Evolutionary conservation across 2,888 invertebrate genomes (phyloP), one percentile per base, ranked within the genome.

Genomic region (Dolichomitus sp.): DNA sequence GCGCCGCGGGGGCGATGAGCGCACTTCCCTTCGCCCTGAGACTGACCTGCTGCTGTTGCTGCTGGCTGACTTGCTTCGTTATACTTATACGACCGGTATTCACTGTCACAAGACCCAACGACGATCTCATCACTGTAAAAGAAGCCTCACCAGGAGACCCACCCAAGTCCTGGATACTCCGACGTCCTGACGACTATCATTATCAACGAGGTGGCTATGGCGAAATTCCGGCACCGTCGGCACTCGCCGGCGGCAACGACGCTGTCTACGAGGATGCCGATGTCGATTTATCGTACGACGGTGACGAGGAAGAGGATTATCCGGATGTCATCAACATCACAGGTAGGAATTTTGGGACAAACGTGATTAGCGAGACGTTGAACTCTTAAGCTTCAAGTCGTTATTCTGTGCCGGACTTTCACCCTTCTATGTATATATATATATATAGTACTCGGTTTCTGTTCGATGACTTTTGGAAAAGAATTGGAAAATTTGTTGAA

Each of bases 1-100:
- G 91, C 92, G 93, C 93, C 93, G 92, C 91, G 92, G 92, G 92
- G 93, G 93, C 93, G 93, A 93, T 93, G 93, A 92, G 93, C 92
- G 92, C 91, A 90, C 89, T 92, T 92, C 92, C 92, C 90, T 91
- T 91, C 90, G 92, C 90, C 92, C 92, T 92, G 91, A 92, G 90
- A 92, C 90, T 91, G 88, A 91, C 91, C 90, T 90, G 89, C 88
- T 88, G 88, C 89, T 90, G 88, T 91, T 92, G 90, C 87, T 88
- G 88, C 86, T 88, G 85, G 90, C 90, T 94, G 85, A 92, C 92
- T 89, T 92, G 91, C 87, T 91, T 93, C 87, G 88, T 93, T 87
- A 89, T 91, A 87, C 86, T 91, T 86, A 88, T 89, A 82, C 81
- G 81, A 68, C 79, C 83, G 75, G 82, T 83, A 57, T 52, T 79